A percentile compares a stretch with the other conserved stretches of the same genome.
Evolutionary conservation across 2,113 vertebrate genomes (phyloP).

Genomic region (Rhizomys pruinosus): DNA sequence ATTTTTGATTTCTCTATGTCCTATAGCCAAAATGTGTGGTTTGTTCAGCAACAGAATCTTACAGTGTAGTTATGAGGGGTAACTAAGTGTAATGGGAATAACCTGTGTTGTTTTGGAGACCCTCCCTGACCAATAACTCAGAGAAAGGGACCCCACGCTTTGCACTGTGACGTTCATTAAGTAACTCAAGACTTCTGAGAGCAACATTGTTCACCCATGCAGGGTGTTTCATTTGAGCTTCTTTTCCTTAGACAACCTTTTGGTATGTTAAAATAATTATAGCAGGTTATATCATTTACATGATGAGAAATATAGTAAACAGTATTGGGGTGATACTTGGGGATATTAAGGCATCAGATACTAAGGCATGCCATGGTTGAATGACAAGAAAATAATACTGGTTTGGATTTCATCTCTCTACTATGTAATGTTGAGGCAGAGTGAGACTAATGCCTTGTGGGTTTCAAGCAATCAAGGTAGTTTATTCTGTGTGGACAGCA

Average conservation of each 20-base stretch:
- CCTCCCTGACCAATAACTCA: neutral
- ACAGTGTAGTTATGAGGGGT: neutral
- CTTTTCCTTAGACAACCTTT: neutral
- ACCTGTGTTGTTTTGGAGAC: too few species aligned
- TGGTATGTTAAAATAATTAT: neutral
- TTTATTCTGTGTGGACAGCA: conserved; percentile 10
- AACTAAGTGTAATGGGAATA: too few species aligned
- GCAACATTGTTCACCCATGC: too few species aligned
- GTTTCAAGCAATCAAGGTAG: neutral
- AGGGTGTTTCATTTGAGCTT: neutral
- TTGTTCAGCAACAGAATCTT: neutral
- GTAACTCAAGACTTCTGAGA: neutral
- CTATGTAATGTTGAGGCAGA: neutral
- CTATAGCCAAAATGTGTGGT: neutral
- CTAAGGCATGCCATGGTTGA: neutral
- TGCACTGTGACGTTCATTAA: neutral
- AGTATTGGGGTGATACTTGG: neutral
- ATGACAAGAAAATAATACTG: neutral
- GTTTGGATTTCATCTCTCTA: neutral
- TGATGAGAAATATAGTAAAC: neutral
- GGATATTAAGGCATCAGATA: neutral
- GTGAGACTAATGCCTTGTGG: neutral
- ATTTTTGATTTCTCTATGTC: neutral
- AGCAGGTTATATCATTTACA: neutral
- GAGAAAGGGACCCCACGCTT: neutral